Evolutionary conservation across 2,888 invertebrate genomes (phyloP).

Genomic region (Rambutsinella grinnellia): DNA sequence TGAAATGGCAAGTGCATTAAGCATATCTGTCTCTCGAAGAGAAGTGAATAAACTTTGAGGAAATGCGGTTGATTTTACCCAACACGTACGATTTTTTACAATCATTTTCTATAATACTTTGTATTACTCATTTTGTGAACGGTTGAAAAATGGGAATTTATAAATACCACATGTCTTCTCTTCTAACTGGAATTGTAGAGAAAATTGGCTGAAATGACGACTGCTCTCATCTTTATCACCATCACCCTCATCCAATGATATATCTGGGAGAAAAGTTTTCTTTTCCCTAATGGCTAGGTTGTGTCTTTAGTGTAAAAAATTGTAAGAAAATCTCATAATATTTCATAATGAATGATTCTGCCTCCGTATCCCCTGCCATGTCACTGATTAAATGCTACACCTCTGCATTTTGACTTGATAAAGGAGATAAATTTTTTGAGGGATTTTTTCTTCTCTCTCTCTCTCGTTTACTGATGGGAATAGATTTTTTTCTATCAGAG

Average conservation of each 20-base stretch:
- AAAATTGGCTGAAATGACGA: background rate
- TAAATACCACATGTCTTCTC: background rate
- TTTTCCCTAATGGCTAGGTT: background rate
- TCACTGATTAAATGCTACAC: constrained; percentile 42
- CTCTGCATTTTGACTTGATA: constrained; percentile 38
- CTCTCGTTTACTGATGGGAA: too few relatives aligned
- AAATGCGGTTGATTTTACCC: background rate
- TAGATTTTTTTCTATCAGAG: too few relatives aligned
- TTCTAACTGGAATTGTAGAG: background rate
- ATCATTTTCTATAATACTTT: background rate
- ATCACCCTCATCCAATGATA: background rate
- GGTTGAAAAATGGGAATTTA: background rate
- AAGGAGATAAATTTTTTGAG: constrained; percentile 26
- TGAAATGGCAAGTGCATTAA: background rate
- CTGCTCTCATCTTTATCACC: background rate
- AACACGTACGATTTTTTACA: background rate
- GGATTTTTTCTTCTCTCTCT: background rate
- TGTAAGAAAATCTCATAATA: constrained; percentile 5
- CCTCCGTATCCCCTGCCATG: constrained; percentile 21
- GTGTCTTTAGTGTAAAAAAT: constrained; percentile 20
- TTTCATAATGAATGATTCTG: constrained; percentile 14
- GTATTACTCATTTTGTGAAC: background rate
- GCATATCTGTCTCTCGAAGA: background rate
- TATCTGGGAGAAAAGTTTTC: background rate
- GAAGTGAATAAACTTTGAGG: background rate